A percentile compares a stretch with the other conserved stretches of the same genome.
Conservation (phyloP, 2,888 invertebrate species). For the Erannis defoliaria region DNA sequence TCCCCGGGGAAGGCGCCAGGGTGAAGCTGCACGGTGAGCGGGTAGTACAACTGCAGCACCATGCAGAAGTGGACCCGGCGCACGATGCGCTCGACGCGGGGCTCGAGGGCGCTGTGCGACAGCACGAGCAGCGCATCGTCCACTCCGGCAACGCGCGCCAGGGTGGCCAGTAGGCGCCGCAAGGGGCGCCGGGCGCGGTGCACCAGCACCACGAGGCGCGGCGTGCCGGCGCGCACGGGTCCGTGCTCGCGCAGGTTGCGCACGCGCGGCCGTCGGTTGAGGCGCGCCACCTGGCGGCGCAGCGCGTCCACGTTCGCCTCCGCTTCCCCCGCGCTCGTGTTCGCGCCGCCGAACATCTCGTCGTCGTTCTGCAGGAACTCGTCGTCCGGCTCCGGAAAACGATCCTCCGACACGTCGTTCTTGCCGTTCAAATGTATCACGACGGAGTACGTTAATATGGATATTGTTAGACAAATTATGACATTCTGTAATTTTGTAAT, state of each 20-base stretch:
- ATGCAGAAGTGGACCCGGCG: constrained; percentile 59
- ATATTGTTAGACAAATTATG: not conserved
- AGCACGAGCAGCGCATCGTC: constrained; percentile 56
- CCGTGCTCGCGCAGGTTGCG: constrained; percentile 47
- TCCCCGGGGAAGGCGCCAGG: constrained; percentile 58
- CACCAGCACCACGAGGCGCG: constrained; percentile 54
- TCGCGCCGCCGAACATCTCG: not conserved
- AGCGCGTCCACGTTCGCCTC: not conserved
- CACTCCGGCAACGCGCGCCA: constrained; percentile 56
- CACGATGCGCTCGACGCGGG: constrained; percentile 52
- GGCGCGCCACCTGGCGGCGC: constrained; percentile 38
- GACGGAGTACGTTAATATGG: not conserved
- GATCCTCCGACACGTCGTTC: not conserved
- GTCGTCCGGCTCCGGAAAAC: constrained; percentile 35
- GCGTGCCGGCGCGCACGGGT: constrained; percentile 43
- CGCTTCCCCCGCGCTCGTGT: not conserved
- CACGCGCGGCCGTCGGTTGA: constrained; percentile 51
- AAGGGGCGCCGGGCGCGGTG: constrained; percentile 52
- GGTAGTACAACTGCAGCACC: constrained; percentile 67
- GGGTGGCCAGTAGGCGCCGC: constrained; percentile 56
- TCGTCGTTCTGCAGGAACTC: constrained; percentile 40
- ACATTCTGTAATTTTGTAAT: not conserved
- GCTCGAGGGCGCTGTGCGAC: constrained; percentile 63
- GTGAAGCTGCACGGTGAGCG: constrained; percentile 60
- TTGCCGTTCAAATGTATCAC: not conserved